Base-by-base conservation (phyloP, 2,113 vertebrate species). In the Crypturellus undulatus region DNA sequence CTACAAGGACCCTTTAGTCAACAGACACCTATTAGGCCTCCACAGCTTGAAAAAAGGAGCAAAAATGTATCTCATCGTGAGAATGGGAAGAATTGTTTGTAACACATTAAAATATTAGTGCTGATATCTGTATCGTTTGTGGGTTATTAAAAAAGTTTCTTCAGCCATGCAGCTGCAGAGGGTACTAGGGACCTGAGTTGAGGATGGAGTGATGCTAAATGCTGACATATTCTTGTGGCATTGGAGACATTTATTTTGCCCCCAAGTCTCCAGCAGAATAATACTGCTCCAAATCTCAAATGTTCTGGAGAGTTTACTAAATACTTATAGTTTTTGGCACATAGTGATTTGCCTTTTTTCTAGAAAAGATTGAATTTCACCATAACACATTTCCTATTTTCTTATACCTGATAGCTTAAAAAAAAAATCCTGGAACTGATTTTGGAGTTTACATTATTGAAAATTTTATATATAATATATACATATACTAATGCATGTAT, bases 81-180 rank as follows among this genome's bases (percentile, higher is more conserved):
- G 5, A 75, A 5, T 13, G 7, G 28, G 24, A 32, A 75, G 6
- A 72, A 81, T 75, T 68, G 63, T 26, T 38, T 17, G 42, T 32
- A 87, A 64, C 1, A 1, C 13, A 60, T 71, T 8, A 79, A 87
- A 92, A 84, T 47, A 5, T 42, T 21, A 34, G 6, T 34, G 7
- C 10, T 38, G n/a, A 52, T 30, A 40, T 43, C 24, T 60, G 3
- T 42, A 47, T 71, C 67, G 15, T 32, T 63, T 36, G n/a, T 2
- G 4, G 3, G 1, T 47, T 79, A 63, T 78, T 9, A 14, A 78
- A 4, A 43, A 79, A 65, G 12, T 26, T 91, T 87, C 3, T 13
- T 81, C 0, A 0, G 12, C 22, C 40, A 59, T 40, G 43, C 73
- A 81, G 32, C 7, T 7, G 2, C 21, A 13, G 13, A 68, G 8